These are phyloP conservation scores for Cossypha caffra DNA, from an alignment of 2,797 vertebrate species.

Conservation along the genomic window DNA sequence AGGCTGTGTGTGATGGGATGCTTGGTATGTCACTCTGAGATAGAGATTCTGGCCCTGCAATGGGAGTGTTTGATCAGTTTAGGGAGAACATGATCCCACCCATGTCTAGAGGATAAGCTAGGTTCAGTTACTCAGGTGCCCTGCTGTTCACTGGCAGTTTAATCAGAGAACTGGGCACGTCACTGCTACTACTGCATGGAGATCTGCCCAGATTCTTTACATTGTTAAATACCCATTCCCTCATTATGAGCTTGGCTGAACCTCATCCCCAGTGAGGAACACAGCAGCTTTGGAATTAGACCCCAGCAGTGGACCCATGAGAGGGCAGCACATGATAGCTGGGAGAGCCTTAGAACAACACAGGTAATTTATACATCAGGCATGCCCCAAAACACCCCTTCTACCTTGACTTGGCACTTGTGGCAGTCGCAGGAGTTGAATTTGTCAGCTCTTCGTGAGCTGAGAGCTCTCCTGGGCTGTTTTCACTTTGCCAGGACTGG, in stretches of 20 bases:
- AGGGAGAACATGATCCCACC: background rate
- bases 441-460: background rate
- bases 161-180: background rate
- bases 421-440: background rate
- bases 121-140: background rate
- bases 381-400: background rate
- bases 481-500: background rate
- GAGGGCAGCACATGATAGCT: background rate
- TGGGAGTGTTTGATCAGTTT: background rate
- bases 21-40: background rate
- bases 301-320: background rate
- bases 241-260: background rate
- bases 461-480: background rate
- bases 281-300: background rate
- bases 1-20: background rate
- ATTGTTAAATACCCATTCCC: background rate
- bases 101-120: background rate
- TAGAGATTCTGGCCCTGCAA: background rate
- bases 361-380: background rate
- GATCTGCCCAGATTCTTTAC: background rate
- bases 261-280: background rate
- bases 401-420: background rate
- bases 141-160: background rate
- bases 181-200: background rate
- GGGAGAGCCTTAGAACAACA: background rate